These are phyloP conservation scores for Mamestra configurata DNA, from an alignment of 1,140 invertebrate species.

Conservation along the genomic window DNA sequence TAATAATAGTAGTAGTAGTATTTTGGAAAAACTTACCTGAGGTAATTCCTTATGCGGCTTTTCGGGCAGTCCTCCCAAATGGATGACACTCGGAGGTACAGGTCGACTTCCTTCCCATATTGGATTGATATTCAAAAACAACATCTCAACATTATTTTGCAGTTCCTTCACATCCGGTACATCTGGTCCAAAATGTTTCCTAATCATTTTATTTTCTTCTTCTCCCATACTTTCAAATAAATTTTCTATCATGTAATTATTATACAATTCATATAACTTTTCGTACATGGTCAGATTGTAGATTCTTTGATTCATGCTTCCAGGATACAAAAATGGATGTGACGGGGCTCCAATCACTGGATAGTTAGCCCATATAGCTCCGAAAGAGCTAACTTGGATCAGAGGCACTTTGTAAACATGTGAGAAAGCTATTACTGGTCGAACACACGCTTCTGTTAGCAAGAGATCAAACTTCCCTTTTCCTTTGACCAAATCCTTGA, in stretches of 20 bases:
- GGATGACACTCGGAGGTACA: constrained; percentile 86
- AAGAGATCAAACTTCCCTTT: too few relatives aligned
- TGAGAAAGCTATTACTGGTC: constrained; percentile 67
- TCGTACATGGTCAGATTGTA: constrained; percentile 66
- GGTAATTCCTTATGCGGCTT: constrained; percentile 73
- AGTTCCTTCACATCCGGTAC: too few relatives aligned
- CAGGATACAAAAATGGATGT: constrained; percentile 84
- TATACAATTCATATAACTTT: too few relatives aligned
- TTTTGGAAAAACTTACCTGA: constrained; percentile 60
- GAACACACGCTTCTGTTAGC: too few relatives aligned
- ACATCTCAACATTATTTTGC: constrained; percentile 86
- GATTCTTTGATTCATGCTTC: constrained; percentile 65
- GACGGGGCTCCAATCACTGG: constrained; percentile 77
- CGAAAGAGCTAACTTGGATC: constrained; percentile 77
- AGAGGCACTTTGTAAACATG: constrained; percentile 77
- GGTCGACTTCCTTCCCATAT: constrained; percentile 84
- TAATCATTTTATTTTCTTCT: too few relatives aligned
- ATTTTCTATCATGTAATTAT: too few relatives aligned
- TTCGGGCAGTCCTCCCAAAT: constrained; percentile 87
- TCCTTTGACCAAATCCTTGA: too few relatives aligned
- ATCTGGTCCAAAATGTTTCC: too few relatives aligned
- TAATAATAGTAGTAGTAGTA: too few relatives aligned
- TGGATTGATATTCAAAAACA: too few relatives aligned
- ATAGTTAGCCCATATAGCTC: constrained; percentile 53
- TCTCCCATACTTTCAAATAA: too few relatives aligned